Evolutionary conservation across 2,113 vertebrate genomes (phyloP).

Genomic region (Pseudopipra pipra): DNA sequence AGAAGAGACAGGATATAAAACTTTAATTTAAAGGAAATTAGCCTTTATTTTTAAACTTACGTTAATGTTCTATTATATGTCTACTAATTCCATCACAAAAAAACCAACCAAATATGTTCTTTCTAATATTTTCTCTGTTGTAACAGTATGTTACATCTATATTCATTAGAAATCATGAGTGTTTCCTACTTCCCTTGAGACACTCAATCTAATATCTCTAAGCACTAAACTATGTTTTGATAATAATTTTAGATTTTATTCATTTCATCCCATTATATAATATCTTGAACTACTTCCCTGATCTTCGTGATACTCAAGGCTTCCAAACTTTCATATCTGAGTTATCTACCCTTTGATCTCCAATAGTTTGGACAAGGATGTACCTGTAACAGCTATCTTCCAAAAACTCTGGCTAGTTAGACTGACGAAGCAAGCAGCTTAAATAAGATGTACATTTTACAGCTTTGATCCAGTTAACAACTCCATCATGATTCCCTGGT

Average conservation of each 20-base stretch:
- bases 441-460: not conserved
- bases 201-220: not conserved
- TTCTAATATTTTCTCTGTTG: not conserved
- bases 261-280: not conserved
- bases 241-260: not conserved
- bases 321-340: not conserved
- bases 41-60: not conserved
- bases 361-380: not conserved
- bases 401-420: not conserved
- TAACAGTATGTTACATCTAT: not conserved
- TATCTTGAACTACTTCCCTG: not conserved
- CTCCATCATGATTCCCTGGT: not conserved
- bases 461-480: not conserved
- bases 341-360: not conserved
- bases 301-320: not conserved
- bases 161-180: not conserved
- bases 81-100: not conserved
- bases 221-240: not conserved
- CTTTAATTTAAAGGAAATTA: not conserved
- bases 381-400: not conserved
- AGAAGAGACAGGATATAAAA: not conserved
- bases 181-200: not conserved
- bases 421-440: not conserved
- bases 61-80: not conserved
- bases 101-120: accelerated